A percentile compares a stretch with the other conserved stretches of the same genome.
Conservation (phyloP, 2,113 vertebrate species). For the Pionites leucogaster region DNA sequence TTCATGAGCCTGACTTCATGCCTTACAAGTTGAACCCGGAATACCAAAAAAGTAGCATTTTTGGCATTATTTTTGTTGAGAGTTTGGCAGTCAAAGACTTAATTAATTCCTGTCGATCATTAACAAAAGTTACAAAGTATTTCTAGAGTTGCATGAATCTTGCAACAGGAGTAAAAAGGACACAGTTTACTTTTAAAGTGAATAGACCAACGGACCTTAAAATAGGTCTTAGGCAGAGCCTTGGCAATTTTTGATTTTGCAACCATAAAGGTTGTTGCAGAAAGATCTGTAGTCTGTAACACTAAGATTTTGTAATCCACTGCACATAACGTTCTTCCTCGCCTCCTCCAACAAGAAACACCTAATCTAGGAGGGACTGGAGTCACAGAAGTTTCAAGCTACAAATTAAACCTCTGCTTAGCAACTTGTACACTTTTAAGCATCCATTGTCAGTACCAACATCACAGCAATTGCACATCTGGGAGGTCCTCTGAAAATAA, state of each 20-base stretch:
- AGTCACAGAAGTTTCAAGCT: not conserved
- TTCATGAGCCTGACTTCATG: not conserved
- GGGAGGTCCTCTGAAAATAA: not conserved
- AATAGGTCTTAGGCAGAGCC: not conserved
- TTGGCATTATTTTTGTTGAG: not conserved
- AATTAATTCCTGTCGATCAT: not conserved
- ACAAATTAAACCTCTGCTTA: not conserved
- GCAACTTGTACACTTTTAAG: not conserved
- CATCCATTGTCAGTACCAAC: not conserved
- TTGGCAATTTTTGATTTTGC: conserved; percentile 45
- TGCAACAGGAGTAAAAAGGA: not conserved
- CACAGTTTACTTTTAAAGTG: not conserved
- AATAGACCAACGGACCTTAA: not conserved
- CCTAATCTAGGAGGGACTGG: not conserved
- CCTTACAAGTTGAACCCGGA: not conserved
- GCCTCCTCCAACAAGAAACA: conserved; percentile 34
- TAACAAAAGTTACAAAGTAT: not conserved
- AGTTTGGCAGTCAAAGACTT: not conserved
- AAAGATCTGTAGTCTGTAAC: conserved; percentile 27
- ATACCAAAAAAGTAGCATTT: not conserved
- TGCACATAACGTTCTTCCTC: conserved; percentile 11
- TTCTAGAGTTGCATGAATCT: not conserved
- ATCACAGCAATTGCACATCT: not conserved
- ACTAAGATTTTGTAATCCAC: conserved; percentile 34
- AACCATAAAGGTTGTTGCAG: conserved; percentile 14